These are phyloP conservation scores for Engystomops pustulosus DNA, from an alignment of 2,113 vertebrate species.

Conservation along the genomic window DNA sequence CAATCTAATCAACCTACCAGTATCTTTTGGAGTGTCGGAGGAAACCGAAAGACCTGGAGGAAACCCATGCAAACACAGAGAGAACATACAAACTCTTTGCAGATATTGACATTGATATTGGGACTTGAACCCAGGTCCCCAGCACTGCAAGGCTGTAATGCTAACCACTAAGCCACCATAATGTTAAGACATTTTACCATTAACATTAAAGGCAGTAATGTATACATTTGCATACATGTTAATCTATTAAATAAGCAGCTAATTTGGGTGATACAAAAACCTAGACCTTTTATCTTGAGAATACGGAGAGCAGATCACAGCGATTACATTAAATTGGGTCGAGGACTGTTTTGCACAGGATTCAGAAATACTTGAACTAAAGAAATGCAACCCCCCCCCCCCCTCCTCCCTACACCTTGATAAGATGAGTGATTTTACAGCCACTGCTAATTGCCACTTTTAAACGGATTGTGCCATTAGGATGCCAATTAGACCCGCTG, in stretches of 20 bases:
- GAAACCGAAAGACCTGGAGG: no score
- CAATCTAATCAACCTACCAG: no score
- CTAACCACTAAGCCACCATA: no score
- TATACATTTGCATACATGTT: background rate
- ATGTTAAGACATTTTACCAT: no score
- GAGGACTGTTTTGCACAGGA: background rate
- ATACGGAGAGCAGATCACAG: background rate
- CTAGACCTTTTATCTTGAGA: background rate
- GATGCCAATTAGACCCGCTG: background rate
- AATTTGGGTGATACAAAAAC: background rate
- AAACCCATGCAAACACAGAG: no score
- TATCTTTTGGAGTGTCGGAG: no score
- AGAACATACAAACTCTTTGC: no score
- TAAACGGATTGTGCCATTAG: background rate
- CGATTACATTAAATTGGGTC: background rate
- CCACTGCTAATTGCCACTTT: background rate
- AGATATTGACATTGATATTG: no score
- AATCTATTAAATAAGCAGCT: background rate
- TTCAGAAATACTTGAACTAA: background rate
- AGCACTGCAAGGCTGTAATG: no score
- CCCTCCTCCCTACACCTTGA: background rate
- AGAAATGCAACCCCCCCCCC: background rate
- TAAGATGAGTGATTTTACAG: background rate
- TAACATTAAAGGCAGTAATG: background rate
- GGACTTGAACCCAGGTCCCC: no score